A percentile compares a stretch with the other conserved stretches of the same genome.
Conservation (phyloP, 2,797 vertebrate species). For the Sebastes minor region DNA sequence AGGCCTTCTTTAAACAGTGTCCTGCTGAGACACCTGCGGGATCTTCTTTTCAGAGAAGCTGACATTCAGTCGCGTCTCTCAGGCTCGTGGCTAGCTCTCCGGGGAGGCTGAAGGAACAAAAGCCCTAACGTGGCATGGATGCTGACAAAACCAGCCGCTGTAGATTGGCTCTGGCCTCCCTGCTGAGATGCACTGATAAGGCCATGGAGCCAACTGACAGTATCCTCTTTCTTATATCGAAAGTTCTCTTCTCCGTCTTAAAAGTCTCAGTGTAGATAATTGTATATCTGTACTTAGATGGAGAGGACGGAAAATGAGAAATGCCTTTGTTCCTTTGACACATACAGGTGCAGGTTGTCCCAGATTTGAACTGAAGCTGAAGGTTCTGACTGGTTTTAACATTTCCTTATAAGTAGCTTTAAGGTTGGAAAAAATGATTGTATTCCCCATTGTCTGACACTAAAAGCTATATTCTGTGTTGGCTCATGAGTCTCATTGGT, state of each 20-base stretch:
- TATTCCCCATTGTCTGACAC: neutral
- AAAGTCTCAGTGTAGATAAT: neutral
- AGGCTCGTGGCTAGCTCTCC: slow-evolving; percentile 55
- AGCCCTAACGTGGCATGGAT: slow-evolving; percentile 38
- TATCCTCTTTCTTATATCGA: slow-evolving; percentile 8
- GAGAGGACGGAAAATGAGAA: neutral
- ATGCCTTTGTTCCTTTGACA: neutral
- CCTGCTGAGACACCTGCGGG: slow-evolving; percentile 59
- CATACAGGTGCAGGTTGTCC: neutral
- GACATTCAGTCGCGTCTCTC: slow-evolving; percentile 58
- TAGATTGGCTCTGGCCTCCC: slow-evolving; percentile 49
- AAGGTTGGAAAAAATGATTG: neutral
- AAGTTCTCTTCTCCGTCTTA: neutral
- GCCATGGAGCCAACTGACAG: slow-evolving; percentile 47
- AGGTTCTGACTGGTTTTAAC: neutral
- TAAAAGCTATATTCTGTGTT: neutral
- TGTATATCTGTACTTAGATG: neutral
- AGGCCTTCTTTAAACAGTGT: slow-evolving; percentile 51
- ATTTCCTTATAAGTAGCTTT: neutral
- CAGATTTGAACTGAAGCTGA: neutral
- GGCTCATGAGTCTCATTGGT: too few relatives aligned
- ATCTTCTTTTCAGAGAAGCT: slow-evolving; percentile 50
- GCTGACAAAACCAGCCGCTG: slow-evolving; percentile 48
- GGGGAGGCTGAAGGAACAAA: slow-evolving; percentile 57
- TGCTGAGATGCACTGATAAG: slow-evolving; percentile 63